A percentile compares a stretch with the other conserved stretches of the same genome.
These are phyloP conservation scores for Muscicapa striata DNA, from an alignment of 2,797 vertebrate species.

Conservation along the genomic window DNA sequence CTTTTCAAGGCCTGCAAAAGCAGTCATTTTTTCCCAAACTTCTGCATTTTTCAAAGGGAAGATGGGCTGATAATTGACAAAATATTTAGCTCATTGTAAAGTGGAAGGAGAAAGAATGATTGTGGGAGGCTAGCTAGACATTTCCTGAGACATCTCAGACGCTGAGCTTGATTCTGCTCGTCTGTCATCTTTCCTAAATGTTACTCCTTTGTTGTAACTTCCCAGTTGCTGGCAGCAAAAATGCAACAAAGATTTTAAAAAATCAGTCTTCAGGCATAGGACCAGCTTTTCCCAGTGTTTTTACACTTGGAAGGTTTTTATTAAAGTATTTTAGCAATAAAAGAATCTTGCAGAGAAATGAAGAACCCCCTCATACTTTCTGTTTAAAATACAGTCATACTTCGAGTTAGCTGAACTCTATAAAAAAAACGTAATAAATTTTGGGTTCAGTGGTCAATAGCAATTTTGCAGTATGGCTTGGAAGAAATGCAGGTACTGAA, in stretches of 20 bases:
- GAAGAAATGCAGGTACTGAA: not conserved
- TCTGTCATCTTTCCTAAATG: not conserved
- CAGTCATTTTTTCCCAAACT: not conserved
- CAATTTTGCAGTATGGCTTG: not conserved
- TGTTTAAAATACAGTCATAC: not conserved
- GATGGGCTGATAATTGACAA: not conserved
- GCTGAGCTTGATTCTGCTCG: rapidly evolving
- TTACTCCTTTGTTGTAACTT: not conserved
- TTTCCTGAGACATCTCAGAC: not conserved
- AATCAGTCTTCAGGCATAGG: not conserved
- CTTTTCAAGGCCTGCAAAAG: not conserved
- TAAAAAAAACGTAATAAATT: not conserved
- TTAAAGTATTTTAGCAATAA: not conserved
- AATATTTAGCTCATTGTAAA: not conserved
- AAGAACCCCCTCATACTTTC: not conserved
- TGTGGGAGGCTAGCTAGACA: not conserved
- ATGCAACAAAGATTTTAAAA: not conserved
- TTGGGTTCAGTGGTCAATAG: not conserved
- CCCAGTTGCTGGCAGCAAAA: not conserved
- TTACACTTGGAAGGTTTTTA: not conserved
- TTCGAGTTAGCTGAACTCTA: not conserved
- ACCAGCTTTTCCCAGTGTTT: not conserved
- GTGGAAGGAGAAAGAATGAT: not conserved
- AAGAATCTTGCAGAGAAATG: not conserved
- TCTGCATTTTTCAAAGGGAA: not conserved